Percentiles rank a stretch among this genome's conserved stretches.
phyloP scores from a whole-genome alignment of 2,797 vertebrate genomes.

The Lagorchestes hirsutus region DNA sequence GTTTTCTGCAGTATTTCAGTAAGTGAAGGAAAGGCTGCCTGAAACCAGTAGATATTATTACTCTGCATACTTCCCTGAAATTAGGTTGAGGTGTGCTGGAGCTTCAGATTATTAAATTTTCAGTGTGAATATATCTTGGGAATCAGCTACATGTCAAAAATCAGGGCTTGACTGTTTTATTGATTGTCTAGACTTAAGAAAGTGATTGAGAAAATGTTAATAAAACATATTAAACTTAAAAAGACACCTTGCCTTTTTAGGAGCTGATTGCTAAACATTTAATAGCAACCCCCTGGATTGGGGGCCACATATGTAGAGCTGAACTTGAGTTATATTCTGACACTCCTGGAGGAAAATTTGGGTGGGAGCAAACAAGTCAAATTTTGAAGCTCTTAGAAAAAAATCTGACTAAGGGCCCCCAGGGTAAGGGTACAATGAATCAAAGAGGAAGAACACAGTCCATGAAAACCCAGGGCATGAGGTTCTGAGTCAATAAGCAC shows the following conservation, averaged over 20 bases:
- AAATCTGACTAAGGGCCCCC: neutral
- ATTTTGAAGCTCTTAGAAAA: neutral
- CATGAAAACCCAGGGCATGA: neutral
- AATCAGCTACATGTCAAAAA: neutral
- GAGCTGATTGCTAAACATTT: neutral
- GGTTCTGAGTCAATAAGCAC: neutral
- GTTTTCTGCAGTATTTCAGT: neutral
- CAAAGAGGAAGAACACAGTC: neutral
- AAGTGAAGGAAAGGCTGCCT: neutral
- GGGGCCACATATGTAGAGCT: neutral
- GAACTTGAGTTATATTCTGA: neutral
- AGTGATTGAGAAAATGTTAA: neutral
- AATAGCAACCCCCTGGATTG: neutral
- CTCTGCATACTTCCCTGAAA: neutral
- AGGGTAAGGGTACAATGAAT: neutral
- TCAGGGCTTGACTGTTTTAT: neutral
- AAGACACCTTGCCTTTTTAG: neutral
- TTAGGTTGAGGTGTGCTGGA: neutral
- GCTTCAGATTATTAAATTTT: neutral
- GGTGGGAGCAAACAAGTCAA: neutral
- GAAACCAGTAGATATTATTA: neutral
- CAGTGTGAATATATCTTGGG: neutral
- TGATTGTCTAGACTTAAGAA: neutral
- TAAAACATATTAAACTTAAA: neutral
- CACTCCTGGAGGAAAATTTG: neutral